Conservation (phyloP, 37 sponge, comb jelly and placozoan genomes). For the Aplysina aerophoba region DNA sequence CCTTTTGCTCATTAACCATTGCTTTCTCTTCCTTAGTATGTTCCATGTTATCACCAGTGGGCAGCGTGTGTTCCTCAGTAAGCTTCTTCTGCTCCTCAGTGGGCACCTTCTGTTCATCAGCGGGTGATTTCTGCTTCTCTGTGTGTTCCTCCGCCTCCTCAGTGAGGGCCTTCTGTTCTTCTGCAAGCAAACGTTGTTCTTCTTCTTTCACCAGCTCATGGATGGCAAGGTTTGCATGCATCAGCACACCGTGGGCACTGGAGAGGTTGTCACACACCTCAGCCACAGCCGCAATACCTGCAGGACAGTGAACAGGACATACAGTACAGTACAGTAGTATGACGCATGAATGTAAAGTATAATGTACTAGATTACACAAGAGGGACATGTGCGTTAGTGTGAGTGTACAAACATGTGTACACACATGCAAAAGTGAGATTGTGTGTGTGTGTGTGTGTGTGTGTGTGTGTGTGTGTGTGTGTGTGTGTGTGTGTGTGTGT, state of each 20-base stretch:
- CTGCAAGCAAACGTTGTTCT: background rate
- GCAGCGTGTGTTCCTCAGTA: background rate
- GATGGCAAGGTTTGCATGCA: conserved; percentile 69
- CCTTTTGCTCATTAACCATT: background rate
- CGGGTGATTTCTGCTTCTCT: background rate
- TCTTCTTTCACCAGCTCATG: conserved; percentile 63
- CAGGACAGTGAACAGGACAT: background rate
- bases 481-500: background rate
- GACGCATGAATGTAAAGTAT: too few relatives aligned
- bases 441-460: too few relatives aligned
- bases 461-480: conserved; percentile 14
- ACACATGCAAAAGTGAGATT: too few relatives aligned
- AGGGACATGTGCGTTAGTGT: too few relatives aligned
- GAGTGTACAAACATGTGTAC: too few relatives aligned
- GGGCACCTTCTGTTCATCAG: background rate
- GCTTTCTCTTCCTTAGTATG: background rate
- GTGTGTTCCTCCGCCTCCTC: background rate
- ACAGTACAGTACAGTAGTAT: too few relatives aligned
- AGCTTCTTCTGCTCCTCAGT: background rate
- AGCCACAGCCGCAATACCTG: conserved; percentile 42
- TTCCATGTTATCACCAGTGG: background rate
- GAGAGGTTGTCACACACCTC: conserved; percentile 39
- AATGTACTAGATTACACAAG: too few relatives aligned
- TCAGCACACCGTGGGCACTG: conserved; percentile 58
- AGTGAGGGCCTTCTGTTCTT: background rate